Conservation (phyloP, 2,113 vertebrate species). For the Holacanthus passer region DNA sequence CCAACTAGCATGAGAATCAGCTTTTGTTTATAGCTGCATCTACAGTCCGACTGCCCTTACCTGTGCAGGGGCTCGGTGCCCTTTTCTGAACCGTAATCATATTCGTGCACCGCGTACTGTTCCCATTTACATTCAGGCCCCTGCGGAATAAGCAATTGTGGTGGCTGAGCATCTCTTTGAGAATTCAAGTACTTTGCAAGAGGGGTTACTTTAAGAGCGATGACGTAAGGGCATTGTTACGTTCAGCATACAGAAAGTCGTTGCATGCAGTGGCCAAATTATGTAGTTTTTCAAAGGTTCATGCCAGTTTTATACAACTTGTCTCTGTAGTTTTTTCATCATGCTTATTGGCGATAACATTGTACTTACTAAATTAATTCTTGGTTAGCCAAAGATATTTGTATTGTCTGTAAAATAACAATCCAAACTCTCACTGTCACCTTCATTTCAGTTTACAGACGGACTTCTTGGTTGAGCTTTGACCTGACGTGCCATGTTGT, state of each 20-base stretch:
- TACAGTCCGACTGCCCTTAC: conserved; percentile 47
- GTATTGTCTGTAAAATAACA: not conserved
- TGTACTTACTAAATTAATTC: conserved; percentile 8
- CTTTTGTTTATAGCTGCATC: conserved; percentile 60
- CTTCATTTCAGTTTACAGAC: not conserved
- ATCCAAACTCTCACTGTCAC: not conserved
- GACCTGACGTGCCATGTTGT: too few relatives aligned
- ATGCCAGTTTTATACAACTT: not conserved
- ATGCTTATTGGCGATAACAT: not conserved
- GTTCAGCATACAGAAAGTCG: conserved; percentile 22
- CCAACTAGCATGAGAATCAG: conserved; percentile 56
- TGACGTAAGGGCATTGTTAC: conserved; percentile 32
- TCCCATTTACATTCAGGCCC: conserved; percentile 62
- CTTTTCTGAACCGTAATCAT: conserved; percentile 60
- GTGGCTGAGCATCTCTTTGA: conserved; percentile 51
- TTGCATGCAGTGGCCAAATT: not conserved
- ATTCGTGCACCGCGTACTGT: conserved; percentile 43
- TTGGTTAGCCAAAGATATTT: not conserved
- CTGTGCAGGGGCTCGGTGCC: conserved; percentile 38
- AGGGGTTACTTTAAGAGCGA: conserved; percentile 58
- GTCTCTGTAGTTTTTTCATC: not conserved
- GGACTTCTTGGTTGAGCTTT: too few relatives aligned
- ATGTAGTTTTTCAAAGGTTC: not conserved
- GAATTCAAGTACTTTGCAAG: conserved; percentile 52
- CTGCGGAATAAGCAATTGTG: conserved; percentile 46